phyloP scores from a whole-genome alignment of 2,113 vertebrate species.

The Tamias sibiricus region DNA sequence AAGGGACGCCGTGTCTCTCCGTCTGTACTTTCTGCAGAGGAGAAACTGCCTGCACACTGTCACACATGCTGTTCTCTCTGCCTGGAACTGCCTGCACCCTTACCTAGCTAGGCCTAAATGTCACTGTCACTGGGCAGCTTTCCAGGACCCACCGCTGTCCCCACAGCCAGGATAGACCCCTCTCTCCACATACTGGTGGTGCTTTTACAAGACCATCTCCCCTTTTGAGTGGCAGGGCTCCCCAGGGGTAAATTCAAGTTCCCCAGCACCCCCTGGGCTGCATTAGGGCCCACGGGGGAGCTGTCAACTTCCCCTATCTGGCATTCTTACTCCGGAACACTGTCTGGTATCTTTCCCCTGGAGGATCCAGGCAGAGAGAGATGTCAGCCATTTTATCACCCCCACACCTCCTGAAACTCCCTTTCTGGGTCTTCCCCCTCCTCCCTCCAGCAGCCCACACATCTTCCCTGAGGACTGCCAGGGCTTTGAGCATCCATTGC shows the following conservation, averaged over 20 bases:
- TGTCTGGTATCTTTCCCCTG: neutral
- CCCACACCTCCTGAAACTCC: neutral
- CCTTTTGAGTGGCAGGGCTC: neutral
- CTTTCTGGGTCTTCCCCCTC: neutral
- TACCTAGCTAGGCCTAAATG: neutral
- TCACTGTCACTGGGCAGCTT: neutral
- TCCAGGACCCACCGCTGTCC: neutral
- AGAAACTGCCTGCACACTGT: neutral
- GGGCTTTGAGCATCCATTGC: accelerated
- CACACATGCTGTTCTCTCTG: neutral
- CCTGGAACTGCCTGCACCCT: neutral
- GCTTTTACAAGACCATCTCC: neutral
- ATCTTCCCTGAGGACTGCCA: neutral
- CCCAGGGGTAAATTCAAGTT: neutral
- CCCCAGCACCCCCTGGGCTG: neutral
- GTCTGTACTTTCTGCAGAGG: neutral
- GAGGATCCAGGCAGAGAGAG: neutral
- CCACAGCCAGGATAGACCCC: neutral
- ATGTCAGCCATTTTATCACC: neutral
- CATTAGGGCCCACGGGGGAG: neutral
- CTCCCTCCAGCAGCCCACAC: neutral
- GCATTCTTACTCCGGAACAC: neutral
- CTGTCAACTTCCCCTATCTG: neutral
- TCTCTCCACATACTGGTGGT: neutral
- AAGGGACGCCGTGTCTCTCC: neutral